These are phyloP conservation scores for Sycophaga agraensis DNA, from an alignment of 1,140 invertebrate genomes.

Conservation along the genomic window DNA sequence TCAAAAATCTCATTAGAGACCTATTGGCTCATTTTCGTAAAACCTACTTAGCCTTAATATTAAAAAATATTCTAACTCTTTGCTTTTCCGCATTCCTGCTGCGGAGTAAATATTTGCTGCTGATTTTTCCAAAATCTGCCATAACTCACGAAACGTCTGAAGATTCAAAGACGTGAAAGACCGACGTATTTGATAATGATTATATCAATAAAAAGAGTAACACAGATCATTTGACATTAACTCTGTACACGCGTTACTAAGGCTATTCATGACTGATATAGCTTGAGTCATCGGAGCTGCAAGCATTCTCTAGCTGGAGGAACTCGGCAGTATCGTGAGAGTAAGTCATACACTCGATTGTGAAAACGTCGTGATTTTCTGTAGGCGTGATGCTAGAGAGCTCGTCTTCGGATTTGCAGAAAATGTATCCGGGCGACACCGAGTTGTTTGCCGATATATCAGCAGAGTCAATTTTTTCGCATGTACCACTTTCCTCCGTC, in stretches of 20 bases:
- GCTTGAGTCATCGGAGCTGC: neutral
- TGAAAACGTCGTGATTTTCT: conserved; percentile 2
- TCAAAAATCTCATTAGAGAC: neutral
- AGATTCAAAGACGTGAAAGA: too few relatives aligned
- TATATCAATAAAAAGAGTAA: too few relatives aligned
- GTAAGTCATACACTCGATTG: conserved; percentile 35
- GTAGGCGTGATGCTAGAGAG: too few relatives aligned
- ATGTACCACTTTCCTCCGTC: conserved; percentile 7
- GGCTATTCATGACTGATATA: neutral
- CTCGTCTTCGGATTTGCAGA: too few relatives aligned
- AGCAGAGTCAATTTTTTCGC: conserved; percentile 24
- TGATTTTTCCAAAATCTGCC: neutral
- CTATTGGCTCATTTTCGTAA: neutral
- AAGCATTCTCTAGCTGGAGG: conserved; percentile 40
- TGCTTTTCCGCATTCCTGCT: conserved; percentile 9
- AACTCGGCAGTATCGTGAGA: conserved; percentile 48
- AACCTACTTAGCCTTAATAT: neutral
- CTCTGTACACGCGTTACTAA: too few relatives aligned
- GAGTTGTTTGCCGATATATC: conserved; percentile 33
- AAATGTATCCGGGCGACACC: too few relatives aligned
- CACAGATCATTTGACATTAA: too few relatives aligned
- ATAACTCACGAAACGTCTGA: neutral
- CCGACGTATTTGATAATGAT: neutral
- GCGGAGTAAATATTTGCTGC: neutral
- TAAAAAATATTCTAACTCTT: neutral